Evolutionary conservation across 2,113 vertebrate species (phyloP).

Genomic region (Sceloporus undulatus): DNA sequence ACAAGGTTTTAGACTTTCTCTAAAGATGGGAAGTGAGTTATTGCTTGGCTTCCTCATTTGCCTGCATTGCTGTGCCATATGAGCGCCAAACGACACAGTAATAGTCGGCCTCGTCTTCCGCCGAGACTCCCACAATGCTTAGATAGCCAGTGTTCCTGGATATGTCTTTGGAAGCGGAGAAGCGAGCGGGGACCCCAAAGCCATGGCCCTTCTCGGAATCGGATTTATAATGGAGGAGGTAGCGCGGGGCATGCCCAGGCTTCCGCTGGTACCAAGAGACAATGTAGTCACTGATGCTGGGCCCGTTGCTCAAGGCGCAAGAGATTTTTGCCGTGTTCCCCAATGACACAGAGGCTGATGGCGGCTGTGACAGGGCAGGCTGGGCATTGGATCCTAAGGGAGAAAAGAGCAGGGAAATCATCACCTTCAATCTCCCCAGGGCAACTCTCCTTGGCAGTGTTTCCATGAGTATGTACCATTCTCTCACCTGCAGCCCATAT

Average conservation of each 20-base stretch:
- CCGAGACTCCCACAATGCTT: constrained; percentile 3
- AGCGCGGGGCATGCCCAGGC: not conserved
- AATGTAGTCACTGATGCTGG: not conserved
- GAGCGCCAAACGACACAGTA: no score
- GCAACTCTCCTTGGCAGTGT: no score
- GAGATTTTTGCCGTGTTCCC: not conserved
- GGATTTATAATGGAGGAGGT: accelerated
- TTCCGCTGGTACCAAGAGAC: constrained; percentile 38
- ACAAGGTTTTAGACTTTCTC: no score
- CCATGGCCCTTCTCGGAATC: accelerated
- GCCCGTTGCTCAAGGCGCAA: not conserved
- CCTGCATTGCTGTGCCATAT: no score
- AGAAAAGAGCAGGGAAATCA: no score
- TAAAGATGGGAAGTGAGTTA: no score
- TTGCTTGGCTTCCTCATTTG: no score
- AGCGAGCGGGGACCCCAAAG: not conserved
- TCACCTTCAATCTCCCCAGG: no score
- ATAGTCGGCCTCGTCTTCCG: not conserved
- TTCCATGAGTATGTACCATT: no score
- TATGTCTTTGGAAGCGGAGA: constrained; percentile 2
- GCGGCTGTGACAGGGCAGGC: not conserved
- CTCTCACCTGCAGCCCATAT: no score
- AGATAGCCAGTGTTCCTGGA: not conserved
- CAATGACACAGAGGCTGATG: not conserved
- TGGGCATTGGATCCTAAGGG: not conserved